These are phyloP conservation scores for Tachuris rubrigastra DNA, from an alignment of 2,113 vertebrate genomes.

Conservation along the genomic window DNA sequence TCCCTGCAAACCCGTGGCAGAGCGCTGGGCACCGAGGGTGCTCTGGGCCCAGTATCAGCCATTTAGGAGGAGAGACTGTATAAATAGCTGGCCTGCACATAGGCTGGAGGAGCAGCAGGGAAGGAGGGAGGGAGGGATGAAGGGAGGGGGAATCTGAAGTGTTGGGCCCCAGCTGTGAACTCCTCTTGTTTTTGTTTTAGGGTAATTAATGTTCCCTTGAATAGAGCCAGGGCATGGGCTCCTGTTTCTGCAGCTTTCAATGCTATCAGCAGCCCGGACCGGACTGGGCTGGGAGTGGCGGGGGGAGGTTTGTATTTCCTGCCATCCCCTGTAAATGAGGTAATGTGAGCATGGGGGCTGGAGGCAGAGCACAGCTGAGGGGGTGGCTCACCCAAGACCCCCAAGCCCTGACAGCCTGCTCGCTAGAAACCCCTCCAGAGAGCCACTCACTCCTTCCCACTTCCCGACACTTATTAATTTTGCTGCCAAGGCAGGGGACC, in stretches of 20 bases:
- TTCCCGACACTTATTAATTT: not conserved
- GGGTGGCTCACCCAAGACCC: not conserved
- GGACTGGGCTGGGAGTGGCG: not conserved
- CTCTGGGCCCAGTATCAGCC: not conserved
- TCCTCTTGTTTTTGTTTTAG: constrained; percentile 69
- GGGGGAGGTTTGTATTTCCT: constrained; percentile 45
- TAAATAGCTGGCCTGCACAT: not conserved
- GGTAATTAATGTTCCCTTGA: constrained; percentile 70
- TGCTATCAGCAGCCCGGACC: constrained; percentile 26
- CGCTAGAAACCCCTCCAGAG: not conserved
- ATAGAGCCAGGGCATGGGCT: constrained; percentile 37
- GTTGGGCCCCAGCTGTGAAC: constrained; percentile 59
- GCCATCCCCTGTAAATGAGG: constrained; percentile 42
- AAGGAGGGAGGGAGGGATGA: not conserved
- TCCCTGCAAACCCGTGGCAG: not conserved
- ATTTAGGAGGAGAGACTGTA: not conserved
- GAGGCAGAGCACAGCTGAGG: not conserved
- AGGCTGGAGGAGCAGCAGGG: constrained; percentile 29
- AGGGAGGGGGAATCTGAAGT: constrained; percentile 23
- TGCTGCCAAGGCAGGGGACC: not conserved
- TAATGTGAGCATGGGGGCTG: not conserved
- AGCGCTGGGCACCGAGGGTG: not conserved
- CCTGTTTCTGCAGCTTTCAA: constrained; percentile 37
- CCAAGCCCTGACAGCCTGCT: not conserved
- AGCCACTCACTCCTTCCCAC: fast-evolving